A percentile compares a stretch with the other conserved stretches of the same genome.
phyloP scores from a whole-genome alignment of 2,113 vertebrate genomes.

The Dascyllus trimaculatus region DNA sequence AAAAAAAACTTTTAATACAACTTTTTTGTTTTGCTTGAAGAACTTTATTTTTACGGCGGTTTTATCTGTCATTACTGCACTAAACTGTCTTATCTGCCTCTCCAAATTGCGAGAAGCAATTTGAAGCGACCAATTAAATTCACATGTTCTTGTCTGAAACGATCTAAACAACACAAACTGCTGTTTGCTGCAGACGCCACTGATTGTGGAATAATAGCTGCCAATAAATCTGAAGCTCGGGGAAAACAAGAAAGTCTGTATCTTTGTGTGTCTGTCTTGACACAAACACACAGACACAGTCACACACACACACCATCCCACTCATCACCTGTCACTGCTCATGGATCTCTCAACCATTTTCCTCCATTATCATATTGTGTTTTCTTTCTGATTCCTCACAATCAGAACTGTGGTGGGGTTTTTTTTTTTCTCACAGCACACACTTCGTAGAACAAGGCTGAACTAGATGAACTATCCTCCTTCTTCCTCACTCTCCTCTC shows the following conservation, averaged over 20 bases:
- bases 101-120: too few species aligned
- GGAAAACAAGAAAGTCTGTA: constrained; percentile 29
- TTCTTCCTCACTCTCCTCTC: neutral
- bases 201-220: neutral
- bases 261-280: constrained; percentile 22
- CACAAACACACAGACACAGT: constrained; percentile 10
- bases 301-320: constrained; percentile 52
- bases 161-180: neutral
- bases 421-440: neutral
- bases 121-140: neutral
- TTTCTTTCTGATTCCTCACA: constrained; percentile 7
- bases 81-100: neutral
- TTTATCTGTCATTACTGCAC: too few species aligned
- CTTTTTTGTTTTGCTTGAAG: too few species aligned
- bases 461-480: neutral
- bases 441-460: neutral
- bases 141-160: neutral
- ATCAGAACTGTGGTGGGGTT: neutral
- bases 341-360: constrained; percentile 1
- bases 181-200: constrained; percentile 3
- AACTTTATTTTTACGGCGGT: too few species aligned
- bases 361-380: neutral
- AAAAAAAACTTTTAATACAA: too few species aligned
- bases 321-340: constrained; percentile 65
- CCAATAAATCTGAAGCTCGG: constrained; percentile 27